A percentile compares a stretch with the other conserved stretches of the same genome.
These are phyloP conservation scores for Phoxinus phoxinus DNA, from an alignment of 2,113 vertebrate genomes.

Conservation along the genomic window DNA sequence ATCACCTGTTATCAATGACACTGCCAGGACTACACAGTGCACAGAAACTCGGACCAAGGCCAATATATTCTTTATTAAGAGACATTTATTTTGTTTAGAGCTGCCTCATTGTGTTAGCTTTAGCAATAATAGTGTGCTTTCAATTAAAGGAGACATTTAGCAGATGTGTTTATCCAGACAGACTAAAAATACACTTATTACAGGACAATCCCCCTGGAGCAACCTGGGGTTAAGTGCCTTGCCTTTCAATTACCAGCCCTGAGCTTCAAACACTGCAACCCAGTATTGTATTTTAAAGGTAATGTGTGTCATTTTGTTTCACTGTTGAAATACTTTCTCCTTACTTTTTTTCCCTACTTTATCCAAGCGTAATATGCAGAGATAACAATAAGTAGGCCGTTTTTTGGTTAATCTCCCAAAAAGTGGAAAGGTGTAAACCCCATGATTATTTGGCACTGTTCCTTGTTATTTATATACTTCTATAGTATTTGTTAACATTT, in stretches of 20 bases:
- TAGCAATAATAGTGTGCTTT: neutral
- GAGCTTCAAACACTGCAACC: neutral
- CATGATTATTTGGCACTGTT: too few relatives aligned
- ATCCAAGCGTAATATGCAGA: neutral
- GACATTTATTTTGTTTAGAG: neutral
- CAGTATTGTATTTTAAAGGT: neutral
- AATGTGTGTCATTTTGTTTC: neutral
- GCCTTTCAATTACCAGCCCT: neutral
- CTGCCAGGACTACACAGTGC: neutral
- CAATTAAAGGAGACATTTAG: neutral
- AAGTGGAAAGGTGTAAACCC: neutral
- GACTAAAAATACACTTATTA: conserved; percentile 9
- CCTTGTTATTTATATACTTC: neutral
- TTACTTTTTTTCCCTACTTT: neutral
- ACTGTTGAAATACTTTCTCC: neutral
- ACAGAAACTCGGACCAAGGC: neutral
- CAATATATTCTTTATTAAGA: conserved; percentile 8
- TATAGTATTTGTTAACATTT: neutral
- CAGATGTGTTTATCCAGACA: neutral
- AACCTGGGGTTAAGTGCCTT: conserved; percentile 8
- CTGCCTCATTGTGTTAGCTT: neutral
- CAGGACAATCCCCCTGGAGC: neutral
- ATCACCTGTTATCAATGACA: neutral
- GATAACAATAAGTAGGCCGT: neutral
- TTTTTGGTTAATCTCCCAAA: neutral